Base-by-base conservation (phyloP, 2,113 vertebrate species). In the Pampusana beccarii region DNA sequence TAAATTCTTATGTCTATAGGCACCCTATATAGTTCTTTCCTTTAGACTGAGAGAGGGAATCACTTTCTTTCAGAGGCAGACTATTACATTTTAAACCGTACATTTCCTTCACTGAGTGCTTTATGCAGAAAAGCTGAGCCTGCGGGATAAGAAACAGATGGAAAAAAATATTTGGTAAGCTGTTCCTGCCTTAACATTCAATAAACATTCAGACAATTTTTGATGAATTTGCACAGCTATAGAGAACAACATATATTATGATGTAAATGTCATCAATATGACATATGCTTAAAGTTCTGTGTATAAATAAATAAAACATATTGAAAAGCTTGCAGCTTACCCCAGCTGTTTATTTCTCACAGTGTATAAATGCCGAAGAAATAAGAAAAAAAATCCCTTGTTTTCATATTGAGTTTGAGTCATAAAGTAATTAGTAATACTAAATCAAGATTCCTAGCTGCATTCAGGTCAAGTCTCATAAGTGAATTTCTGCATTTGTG, bases 261-360 rank as follows among this genome's bases (percentile, higher is more conserved):
- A 98, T 98, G 97, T 98, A 98, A 98, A 98, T 98, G 97, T 87
- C 95, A 98, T 97, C 97, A 97, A 93, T 97, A 97, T 98, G 97
- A 98, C 98, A 98, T 98, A 98, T 97, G 95, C 84, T 98, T 97
- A 96, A 97, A 97, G 71, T 98, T 97, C 81, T 98, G 89, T 96
- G 81, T 97, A 97, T 96, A 98, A 97, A 98, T 98, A 98, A 98
- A 98, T 98, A 98, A 98, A 98, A 96, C 95, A 97, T 97, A 96
- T 93, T 95, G 93, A 98, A 98, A 97, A 94, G 95, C 93, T 95
- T 98, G 95, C 97, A 98, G 97, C 97, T 96, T 97, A 95, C 82
- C 78, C 94, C 98, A 98, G 97, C 96, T 98, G 98, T 97, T 98
- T 98, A 97, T 96, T 98, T 97, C 96, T 97, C 90, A 96, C 57